These are phyloP conservation scores for Hemibagrus guttatus DNA, from an alignment of 2,797 vertebrate genomes.

Conservation along the genomic window DNA sequence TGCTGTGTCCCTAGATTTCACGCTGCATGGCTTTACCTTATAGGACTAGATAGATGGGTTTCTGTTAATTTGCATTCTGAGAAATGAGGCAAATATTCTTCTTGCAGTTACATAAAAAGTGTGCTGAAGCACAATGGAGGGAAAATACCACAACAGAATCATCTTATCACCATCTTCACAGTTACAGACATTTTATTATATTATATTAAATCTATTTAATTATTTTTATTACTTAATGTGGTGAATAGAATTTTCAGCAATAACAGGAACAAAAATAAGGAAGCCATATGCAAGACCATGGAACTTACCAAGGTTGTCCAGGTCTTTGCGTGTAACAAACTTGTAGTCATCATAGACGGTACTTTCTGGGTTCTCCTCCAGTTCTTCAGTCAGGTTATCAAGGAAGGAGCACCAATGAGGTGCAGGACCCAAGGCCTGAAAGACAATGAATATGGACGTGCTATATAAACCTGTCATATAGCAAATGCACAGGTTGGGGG, in stretches of 20 bases:
- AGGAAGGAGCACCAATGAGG: conserved; percentile 97
- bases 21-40: not conserved
- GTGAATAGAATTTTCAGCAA: not conserved
- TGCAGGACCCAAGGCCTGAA: conserved; percentile 91
- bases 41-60: not conserved
- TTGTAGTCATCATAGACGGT: conserved; percentile 98
- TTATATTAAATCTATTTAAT: not conserved
- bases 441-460: not conserved
- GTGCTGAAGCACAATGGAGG: not conserved
- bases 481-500: not conserved
- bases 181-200: not conserved
- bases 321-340: conserved; percentile 93
- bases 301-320: conserved; percentile 90
- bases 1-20: not conserved
- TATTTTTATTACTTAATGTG: not conserved
- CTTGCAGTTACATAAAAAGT: not conserved
- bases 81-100: not conserved
- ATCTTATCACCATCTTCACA: not conserved
- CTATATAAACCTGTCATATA: too few species aligned
- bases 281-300: not conserved
- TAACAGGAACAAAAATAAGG: not conserved
- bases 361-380: conserved; percentile 96
- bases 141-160: not conserved
- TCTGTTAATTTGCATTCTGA: not conserved
- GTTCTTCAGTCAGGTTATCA: conserved; percentile 93